Base-by-base conservation (phyloP, 2,113 vertebrate genomes). In the Hyperopisus bebe region DNA sequence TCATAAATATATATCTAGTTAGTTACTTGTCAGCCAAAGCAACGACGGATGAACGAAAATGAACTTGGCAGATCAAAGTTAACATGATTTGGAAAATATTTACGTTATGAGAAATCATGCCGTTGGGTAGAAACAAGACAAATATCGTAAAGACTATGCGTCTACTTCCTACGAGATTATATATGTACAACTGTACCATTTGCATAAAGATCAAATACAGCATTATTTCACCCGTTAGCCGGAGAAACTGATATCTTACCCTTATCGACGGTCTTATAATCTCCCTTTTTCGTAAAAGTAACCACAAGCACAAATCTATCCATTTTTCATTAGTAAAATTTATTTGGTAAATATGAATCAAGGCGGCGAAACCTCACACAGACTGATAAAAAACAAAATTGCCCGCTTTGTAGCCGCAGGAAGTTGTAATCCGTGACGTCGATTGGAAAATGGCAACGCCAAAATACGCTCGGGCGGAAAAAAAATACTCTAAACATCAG, bases 261-360 rank as follows among this genome's bases (percentile, higher is more conserved):
- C 44, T n/a, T 48, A 80, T 11, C 5, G 51, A 46, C 17, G 83
- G 21, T 39, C 39, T 87, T 48, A 35, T 21, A 11, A 17, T 83
- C 35, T 66, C 21, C 87, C n/a, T 89, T 90, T 53, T 47, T 48
- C 42, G 92, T 89, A 58, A 92, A 89, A 27, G 77, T 15, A 48
- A 92, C 90, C 51, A 91, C 70, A 42, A 94, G 82, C 27, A 93
- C 90, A 74, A 92, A 93, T 91, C 92, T 90, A 50, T 93, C 92
- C 93, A 94, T 94, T 15, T 0, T 7, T n/a, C 13, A 39, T 74
- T 74, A 7, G 21, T 53, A 53, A 27, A 35, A 9, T 5, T 58
- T 50, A 31, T 44, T 87, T 46, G 21, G 5, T 27, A 50, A 27
- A 77, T 83, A 47, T 11, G 66, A 90, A 15, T 24, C 24, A 19